Conservation (phyloP, 2,888 invertebrate species). For the Netelia melanura region DNA sequence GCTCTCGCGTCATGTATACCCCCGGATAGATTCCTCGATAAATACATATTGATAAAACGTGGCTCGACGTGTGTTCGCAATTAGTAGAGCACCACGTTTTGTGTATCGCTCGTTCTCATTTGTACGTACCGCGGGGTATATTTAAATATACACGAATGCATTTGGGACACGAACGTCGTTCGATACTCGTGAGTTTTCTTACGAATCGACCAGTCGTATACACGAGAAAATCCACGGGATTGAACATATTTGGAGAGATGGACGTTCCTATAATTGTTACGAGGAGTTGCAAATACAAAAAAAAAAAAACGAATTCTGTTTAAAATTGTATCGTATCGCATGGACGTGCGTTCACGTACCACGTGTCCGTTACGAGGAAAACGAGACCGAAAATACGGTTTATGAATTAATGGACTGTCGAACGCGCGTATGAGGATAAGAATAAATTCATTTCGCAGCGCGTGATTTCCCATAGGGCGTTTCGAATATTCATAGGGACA, state of each 20-base stretch:
- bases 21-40: constrained; percentile 35
- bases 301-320: too few species aligned
- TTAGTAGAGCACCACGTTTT: constrained; percentile 51
- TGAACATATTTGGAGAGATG: too few species aligned
- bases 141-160: neutral
- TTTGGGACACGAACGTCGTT: too few species aligned
- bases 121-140: neutral
- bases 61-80: constrained; percentile 61
- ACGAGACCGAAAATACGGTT: constrained; percentile 36
- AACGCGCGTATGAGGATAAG: constrained; percentile 44
- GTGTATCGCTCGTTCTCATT: too few species aligned
- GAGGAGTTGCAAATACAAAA: too few species aligned
- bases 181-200: too few species aligned
- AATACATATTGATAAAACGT: constrained; percentile 69
- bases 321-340: too few species aligned
- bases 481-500: constrained; percentile 61
- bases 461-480: constrained; percentile 65
- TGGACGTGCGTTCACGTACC: neutral
- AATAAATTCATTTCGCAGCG: constrained; percentile 63
- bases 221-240: too few species aligned
- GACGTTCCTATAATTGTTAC: too few species aligned
- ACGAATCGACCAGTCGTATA: too few species aligned
- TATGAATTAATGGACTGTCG: constrained; percentile 47
- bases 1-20: constrained; percentile 2
- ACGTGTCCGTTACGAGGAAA: constrained; percentile 42